Evolutionary conservation across 2,888 invertebrate species (phyloP), one percentile per base, ranked within the genome.

Genomic region (Nemurella pictetii): DNA sequence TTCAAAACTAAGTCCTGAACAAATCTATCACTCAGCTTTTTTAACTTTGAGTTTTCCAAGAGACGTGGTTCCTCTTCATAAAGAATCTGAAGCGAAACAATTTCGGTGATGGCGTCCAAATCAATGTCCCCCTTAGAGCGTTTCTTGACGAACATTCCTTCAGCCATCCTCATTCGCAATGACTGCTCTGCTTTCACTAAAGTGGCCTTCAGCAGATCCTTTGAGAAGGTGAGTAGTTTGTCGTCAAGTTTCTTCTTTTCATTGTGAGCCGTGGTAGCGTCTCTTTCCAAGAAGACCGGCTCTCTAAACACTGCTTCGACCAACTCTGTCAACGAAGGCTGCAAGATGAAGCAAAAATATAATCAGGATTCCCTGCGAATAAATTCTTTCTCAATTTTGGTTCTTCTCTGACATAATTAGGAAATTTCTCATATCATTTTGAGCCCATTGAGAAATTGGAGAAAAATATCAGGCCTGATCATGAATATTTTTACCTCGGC

Each of bases 251-350:
- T 85, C 83, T 32, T 83, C 72, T 77, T 83, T 15, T 83, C 81
- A 2, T 20, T 29, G 7, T 28, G n/a, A 25, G 15, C 73, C 5
- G 9, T 12, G 15, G 73, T 30, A 4, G 55, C 15, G 25, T 25
- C n/a, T 28, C 28, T 20, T 25, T 72, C 55, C 15, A 55, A 7
- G 26, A 12, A n/a, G 36, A 83, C 29, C 0, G 72, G 73, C 30
- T 72, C 77, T 15, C 80, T 30, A 80, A 85, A 85, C 0, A 83
- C 77, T 12, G 77, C 86, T 25, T 80, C 55, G 35, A 83, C 83
- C 5, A 86, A 29, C n/a, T 86, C 83, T 55, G 83, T 85, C 7
- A 86, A 26, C 20, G 86, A 86, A 9, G 86, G 85, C 83, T 85
- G 29, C 36, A 73, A 80, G 27, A 26, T 74, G 84, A 83, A 4